A percentile compares a stretch with the other conserved stretches of the same genome.
These are phyloP conservation scores for Drosophila punjabiensis DNA, from an alignment of 1,140 invertebrate species.

Conservation along the genomic window DNA sequence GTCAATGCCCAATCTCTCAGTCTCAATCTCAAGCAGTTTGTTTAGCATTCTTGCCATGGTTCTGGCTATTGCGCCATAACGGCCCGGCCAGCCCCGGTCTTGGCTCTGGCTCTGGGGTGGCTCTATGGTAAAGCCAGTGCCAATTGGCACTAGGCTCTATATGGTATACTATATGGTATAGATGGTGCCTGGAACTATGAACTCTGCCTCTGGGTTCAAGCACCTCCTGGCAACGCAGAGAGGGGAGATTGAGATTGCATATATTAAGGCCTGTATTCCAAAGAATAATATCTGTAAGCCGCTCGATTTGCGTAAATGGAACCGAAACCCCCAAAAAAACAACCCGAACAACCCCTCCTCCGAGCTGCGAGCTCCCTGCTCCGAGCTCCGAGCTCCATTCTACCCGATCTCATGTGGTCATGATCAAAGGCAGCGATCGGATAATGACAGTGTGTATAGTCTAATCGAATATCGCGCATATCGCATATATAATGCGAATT, in stretches of 20 bases:
- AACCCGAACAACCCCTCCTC: conserved; percentile 7
- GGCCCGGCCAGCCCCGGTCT: conserved; percentile 27
- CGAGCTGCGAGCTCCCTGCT: not conserved
- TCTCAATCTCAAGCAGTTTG: conserved; percentile 57
- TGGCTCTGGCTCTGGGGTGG: conserved; percentile 11
- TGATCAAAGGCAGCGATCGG: conserved; percentile 49
- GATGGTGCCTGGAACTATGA: conserved; percentile 25
- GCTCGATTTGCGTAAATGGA: conserved; percentile 73
- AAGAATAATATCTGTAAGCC: conserved; percentile 21
- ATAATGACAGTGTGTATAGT: conserved; percentile 38
- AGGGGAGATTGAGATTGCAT: conserved; percentile 33
- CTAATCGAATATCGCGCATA: conserved; percentile 35
- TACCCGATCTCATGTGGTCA: not conserved
- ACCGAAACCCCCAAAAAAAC: not conserved
- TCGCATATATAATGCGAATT: conserved; percentile 69
- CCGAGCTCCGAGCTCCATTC: not conserved
- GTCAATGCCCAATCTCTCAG: conserved; percentile 36
- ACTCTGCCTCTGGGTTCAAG: conserved; percentile 26
- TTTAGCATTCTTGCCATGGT: conserved; percentile 71
- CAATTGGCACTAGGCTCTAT: conserved; percentile 5
- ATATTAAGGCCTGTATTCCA: conserved; percentile 45
- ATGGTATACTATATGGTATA: not conserved
- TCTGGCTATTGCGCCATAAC: conserved; percentile 67
- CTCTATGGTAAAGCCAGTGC: not conserved
- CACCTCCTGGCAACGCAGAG: conserved; percentile 22